phyloP scores from a whole-genome alignment of 2,113 vertebrate genomes.

The Austrofundulus limnaeus region DNA sequence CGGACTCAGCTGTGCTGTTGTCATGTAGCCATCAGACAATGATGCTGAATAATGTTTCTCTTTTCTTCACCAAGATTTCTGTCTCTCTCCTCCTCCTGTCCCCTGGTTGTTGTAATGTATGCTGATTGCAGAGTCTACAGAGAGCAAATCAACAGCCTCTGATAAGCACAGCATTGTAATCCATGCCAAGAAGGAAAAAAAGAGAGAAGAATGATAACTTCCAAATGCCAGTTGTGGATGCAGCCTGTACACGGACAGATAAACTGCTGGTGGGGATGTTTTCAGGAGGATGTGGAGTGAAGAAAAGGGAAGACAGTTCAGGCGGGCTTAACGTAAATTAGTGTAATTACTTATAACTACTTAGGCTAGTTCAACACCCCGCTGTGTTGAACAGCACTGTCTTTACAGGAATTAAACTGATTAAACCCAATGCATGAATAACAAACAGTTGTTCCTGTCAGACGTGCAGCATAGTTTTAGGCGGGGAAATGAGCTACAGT shows the following conservation, averaged over 20 bases:
- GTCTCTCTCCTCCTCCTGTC: constrained; percentile 7
- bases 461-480: background rate
- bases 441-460: background rate
- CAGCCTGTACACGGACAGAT: background rate
- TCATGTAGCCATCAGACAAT: constrained; percentile 16
- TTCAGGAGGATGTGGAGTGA: constrained; percentile 3
- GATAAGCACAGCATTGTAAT: constrained; percentile 49
- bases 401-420: constrained; percentile 4
- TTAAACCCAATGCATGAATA: constrained; percentile 1
- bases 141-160: constrained; percentile 48
- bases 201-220: constrained; percentile 6
- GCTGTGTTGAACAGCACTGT: constrained; percentile 11
- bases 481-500: background rate
- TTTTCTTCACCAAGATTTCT: background rate
- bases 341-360: constrained; percentile 38
- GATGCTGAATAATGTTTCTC: background rate
- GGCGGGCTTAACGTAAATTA: constrained; percentile 38
- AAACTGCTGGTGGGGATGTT: constrained; percentile 31
- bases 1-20: background rate
- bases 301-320: constrained; percentile 18
- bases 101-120: constrained; percentile 40
- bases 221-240: constrained; percentile 27
- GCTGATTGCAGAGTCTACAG: constrained; percentile 54
- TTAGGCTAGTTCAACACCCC: constrained; percentile 18
- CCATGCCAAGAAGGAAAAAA: constrained; percentile 27